Percentiles rank a stretch among this genome's conserved stretches.
These are phyloP conservation scores for Idaea dimidiata DNA, from an alignment of 2,888 invertebrate species.

Conservation along the genomic window DNA sequence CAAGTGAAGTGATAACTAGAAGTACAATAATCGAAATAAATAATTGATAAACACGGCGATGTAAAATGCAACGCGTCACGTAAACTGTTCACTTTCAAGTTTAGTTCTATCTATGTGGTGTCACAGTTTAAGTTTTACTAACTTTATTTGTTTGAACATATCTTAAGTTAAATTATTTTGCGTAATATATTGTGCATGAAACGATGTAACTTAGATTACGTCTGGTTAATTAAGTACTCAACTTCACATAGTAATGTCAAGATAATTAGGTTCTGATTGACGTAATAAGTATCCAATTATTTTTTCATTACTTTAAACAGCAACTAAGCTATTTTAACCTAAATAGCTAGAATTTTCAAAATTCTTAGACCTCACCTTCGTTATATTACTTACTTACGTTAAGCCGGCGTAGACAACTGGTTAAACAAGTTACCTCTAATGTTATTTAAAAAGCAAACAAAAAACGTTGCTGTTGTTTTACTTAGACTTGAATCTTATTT, in stretches of 20 bases:
- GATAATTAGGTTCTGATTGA: background rate
- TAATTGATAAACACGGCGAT: constrained; percentile 41
- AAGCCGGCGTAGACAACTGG: constrained; percentile 47
- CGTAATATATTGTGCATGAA: constrained; percentile 7
- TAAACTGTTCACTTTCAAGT: constrained; percentile 69
- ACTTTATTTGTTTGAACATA: constrained; percentile 24
- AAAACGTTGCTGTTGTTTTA: constrained; percentile 9
- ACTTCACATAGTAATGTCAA: constrained; percentile 8
- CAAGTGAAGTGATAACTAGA: constrained; percentile 64
- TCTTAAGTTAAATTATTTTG: constrained; percentile 13
- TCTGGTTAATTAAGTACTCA: constrained; percentile 16
- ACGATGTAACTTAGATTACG: background rate
- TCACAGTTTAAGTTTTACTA: constrained; percentile 60
- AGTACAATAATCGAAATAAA: constrained; percentile 39
- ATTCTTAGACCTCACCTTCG: constrained; percentile 11
- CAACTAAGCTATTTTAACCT: background rate
- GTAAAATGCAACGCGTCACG: constrained; percentile 55
- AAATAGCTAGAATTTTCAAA: constrained; percentile 2
- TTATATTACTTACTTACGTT: constrained; percentile 26
- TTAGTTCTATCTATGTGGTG: constrained; percentile 61
- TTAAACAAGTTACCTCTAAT: constrained; percentile 48
- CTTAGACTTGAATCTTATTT: constrained; percentile 6
- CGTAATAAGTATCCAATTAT: background rate
- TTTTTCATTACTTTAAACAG: background rate
- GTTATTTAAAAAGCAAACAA: constrained; percentile 51